A percentile compares a stretch with the other conserved stretches of the same genome.
phyloP scores from a whole-genome alignment of 2,797 vertebrate genomes.

The Babyrousa celebensis region DNA sequence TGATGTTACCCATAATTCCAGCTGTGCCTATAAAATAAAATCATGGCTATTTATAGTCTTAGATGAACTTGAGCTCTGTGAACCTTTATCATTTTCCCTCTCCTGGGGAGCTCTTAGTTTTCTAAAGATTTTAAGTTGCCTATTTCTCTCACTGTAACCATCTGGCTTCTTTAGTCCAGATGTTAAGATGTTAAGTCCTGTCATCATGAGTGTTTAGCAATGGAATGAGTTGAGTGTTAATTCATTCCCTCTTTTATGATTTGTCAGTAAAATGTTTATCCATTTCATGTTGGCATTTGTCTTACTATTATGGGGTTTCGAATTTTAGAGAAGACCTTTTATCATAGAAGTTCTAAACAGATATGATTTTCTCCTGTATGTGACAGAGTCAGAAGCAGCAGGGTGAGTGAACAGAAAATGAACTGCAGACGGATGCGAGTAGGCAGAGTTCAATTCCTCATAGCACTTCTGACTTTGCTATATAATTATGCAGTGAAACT shows the following conservation, averaged over 20 bases:
- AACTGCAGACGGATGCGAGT: background rate
- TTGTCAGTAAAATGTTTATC: background rate
- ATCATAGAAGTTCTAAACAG: background rate
- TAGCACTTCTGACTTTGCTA: background rate
- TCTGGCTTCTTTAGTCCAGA: background rate
- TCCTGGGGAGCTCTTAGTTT: background rate
- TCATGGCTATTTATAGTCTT: background rate
- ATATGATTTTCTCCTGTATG: background rate
- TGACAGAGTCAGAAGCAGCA: background rate
- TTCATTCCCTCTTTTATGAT: background rate
- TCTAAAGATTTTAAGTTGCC: background rate
- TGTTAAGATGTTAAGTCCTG: background rate
- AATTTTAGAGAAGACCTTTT: constrained; percentile 4
- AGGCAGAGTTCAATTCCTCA: background rate
- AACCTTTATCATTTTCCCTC: background rate
- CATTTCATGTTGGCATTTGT: background rate
- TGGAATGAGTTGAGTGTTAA: background rate
- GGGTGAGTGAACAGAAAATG: background rate
- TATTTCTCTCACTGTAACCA: background rate
- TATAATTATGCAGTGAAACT: background rate
- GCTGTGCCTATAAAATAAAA: background rate
- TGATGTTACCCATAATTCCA: background rate
- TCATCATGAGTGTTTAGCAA: background rate
- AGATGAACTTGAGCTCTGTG: background rate
- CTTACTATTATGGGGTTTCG: background rate